Evolutionary conservation across 2,113 vertebrate genomes (phyloP), one percentile per base, ranked within the genome.

Genomic region (Rhipidura dahli): DNA sequence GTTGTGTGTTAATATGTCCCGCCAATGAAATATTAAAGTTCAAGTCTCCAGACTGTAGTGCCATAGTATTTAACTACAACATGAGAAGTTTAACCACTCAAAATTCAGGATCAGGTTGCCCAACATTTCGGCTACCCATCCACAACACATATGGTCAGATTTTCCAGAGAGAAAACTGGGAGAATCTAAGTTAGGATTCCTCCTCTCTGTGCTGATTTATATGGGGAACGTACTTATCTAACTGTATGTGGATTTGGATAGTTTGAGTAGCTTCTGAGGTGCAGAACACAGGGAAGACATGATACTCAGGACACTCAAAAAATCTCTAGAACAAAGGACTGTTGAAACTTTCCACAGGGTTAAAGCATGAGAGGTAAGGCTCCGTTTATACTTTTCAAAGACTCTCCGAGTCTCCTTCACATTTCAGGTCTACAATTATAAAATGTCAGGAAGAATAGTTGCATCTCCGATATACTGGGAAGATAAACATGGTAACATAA

Each of bases 101-200:
- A 93, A 92, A 96, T 69, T 83, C 51, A 63, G 33, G 66, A 94
- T 92, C n/a, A 22, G 47, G 71, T 91, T 94, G 65, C 42, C 79
- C 90, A 96, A 94, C 85, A 94, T 61, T 92, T 76, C 79, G 54
- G 71, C 47, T 90, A 83, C 35, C 16, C 50, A 66, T 86, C 71
- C 47, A 93, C 76, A 90, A 86, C 94, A 93, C 79, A 93, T 92
- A 96, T 86, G 79, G 83, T 44, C 40, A 27, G 68, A 92, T 88
- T 92, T 95, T 80, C 59, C 33, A 59, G 83, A 78, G 83, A 77
- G 28, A 88, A 86, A 95, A 92, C 83, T 86, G 68, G 60, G 50
- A 93, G 21, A 83, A 86, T 70, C 63, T 45, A 64, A 89, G 59
- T 90, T 51, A 73, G 85, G 28, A 90, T 54, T 33, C 23, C 59